A percentile compares a stretch with the other conserved stretches of the same genome.
These are phyloP conservation scores for Sebastes melanostomus DNA, from an alignment of 2,797 vertebrate genomes.

Conservation along the genomic window DNA sequence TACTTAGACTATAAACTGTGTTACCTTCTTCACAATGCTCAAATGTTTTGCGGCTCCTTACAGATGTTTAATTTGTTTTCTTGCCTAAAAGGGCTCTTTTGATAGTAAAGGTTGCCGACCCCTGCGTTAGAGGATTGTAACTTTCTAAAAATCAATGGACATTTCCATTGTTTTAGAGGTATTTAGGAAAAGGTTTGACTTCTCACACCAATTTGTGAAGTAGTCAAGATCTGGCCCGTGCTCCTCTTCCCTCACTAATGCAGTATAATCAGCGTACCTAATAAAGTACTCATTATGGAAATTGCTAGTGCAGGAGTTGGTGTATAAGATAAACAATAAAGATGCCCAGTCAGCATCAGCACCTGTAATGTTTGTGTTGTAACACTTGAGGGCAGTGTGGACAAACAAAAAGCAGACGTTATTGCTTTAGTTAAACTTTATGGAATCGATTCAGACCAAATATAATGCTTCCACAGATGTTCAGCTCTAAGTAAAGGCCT, in stretches of 20 bases:
- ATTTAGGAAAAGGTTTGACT: no score
- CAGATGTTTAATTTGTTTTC: no score
- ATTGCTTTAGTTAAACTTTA: background rate
- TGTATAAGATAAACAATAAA: background rate
- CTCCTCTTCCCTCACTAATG: background rate
- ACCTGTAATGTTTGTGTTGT: background rate
- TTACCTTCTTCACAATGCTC: no score
- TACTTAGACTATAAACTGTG: no score
- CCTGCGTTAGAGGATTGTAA: no score
- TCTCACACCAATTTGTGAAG: no score
- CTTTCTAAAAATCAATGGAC: no score
- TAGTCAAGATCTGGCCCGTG: background rate
- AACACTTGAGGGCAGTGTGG: conserved; percentile 29
- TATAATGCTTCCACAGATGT: background rate
- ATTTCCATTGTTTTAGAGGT: no score
- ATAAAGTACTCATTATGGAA: background rate
- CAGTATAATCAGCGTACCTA: background rate
- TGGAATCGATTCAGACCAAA: background rate
- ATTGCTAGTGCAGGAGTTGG: background rate
- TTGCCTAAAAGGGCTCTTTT: no score
- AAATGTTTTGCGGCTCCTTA: no score
- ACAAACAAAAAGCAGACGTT: background rate
- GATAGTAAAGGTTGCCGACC: no score
- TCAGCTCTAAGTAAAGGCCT: background rate
- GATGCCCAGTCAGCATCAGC: background rate